Evolutionary conservation across 2,888 invertebrate genomes (phyloP), one percentile per base, ranked within the genome.

Genomic region (Phoronis australis): DNA sequence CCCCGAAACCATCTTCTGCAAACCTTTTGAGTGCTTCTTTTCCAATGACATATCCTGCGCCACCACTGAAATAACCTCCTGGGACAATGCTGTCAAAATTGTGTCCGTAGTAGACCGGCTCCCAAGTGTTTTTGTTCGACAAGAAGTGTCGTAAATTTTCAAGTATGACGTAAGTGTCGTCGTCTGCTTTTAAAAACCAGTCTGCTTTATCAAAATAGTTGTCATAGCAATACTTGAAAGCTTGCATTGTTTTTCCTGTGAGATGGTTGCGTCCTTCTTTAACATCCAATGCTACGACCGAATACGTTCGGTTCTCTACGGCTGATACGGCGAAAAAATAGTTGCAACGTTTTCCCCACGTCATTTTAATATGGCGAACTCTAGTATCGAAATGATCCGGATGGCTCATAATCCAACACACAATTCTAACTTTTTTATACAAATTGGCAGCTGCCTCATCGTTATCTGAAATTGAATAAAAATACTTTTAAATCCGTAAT

Each of bases 121-220:
- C 84, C 0, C 81, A 81, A 1, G 87, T 81, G 61, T 84, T 83
- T 68, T 90, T 83, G 0, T 85, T 83, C 27, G 86, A 83, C 23
- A 95, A 75, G 87, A 95, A 86, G 68, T 87, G 90, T 12, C 96
- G 82, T 38, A 97, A 80, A 77, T 97, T 97, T 77, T 97, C 96
- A 39, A 96, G 83, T 37, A 97, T 83, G 31, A 95, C 90, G 76
- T 91, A 95, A 83, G 95, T 95, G 69, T 96, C 95, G 75, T 95
- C 95, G 67, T 96, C 95, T 18, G 95, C 95, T 76, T 96, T 97
- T 64, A 94, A 80, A 74, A 96, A 95, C 93, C 93, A 95, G 77
- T 95, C 94, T 1, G 87, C 89, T 48, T 92, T 84, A 60, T 91
- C 82, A 48, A 84, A 79, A 72, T 93, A 60, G 47, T 92, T 81